These are phyloP conservation scores for Leucophora obtusa DNA, from an alignment of 2,888 invertebrate genomes.

Conservation along the genomic window DNA sequence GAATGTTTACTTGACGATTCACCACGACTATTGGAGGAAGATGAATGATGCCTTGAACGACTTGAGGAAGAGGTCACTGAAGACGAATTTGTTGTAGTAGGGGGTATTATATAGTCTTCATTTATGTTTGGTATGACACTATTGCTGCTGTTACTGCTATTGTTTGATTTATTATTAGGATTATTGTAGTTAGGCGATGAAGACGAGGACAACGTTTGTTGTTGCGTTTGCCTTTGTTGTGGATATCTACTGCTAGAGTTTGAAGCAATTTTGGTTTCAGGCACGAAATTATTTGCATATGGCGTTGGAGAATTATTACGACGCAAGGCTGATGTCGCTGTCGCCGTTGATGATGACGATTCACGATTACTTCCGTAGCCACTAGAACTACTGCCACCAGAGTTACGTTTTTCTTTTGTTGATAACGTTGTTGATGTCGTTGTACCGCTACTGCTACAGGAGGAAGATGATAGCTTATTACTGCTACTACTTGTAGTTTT, in stretches of 20 bases:
- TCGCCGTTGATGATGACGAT: constrained; percentile 53
- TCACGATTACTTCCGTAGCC: constrained; percentile 64
- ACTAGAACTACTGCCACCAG: constrained; percentile 68
- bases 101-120: constrained; percentile 61
- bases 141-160: constrained; percentile 61
- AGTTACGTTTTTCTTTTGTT: constrained; percentile 69
- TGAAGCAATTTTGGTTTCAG: constrained; percentile 61
- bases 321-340: constrained; percentile 52
- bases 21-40: constrained; percentile 61
- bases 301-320: constrained; percentile 66
- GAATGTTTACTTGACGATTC: constrained; percentile 66
- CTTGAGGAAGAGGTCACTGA: constrained; percentile 56
- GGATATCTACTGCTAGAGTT: constrained; percentile 64
- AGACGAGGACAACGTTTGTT: constrained; percentile 40
- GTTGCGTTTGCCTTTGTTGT: constrained; percentile 59
- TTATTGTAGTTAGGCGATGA: constrained; percentile 48
- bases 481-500: constrained; percentile 53
- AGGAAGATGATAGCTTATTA: constrained; percentile 53
- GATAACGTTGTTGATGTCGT: constrained; percentile 33
- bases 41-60: constrained; percentile 66
- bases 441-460: constrained; percentile 34
- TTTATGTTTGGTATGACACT: constrained; percentile 61
- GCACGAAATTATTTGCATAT: constrained; percentile 66
- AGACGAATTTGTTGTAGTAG: constrained; percentile 63
- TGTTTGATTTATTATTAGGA: constrained; percentile 68